Conservation (phyloP, 2,797 vertebrate genomes). For the Myiotriccus ornatus region DNA sequence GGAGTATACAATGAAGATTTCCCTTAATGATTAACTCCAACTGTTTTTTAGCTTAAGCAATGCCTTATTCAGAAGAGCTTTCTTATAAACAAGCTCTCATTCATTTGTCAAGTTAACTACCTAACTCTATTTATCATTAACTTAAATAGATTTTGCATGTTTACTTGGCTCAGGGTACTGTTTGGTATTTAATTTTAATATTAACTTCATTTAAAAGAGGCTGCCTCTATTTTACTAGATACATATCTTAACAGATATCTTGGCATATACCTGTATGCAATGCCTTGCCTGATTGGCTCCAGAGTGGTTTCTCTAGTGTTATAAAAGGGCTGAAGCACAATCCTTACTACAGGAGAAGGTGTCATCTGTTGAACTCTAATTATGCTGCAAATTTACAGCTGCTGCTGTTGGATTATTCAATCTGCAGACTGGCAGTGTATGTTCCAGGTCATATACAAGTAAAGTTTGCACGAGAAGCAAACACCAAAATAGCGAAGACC, state of each 20-base stretch:
- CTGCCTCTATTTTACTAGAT: background rate
- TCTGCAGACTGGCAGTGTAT: background rate
- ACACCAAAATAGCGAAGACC: background rate
- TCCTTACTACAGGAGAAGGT: background rate
- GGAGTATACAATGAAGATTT: background rate
- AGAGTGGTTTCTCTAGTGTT: background rate
- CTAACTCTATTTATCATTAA: background rate
- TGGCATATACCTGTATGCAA: background rate
- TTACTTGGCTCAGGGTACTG: background rate
- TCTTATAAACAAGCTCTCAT: background rate
- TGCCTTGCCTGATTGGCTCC: background rate
- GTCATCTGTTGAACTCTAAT: background rate
- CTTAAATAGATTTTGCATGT: background rate
- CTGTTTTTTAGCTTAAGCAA: background rate
- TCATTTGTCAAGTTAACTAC: background rate
- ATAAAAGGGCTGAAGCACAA: background rate
- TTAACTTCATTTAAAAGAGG: background rate
- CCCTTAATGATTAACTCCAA: background rate
- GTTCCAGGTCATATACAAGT: background rate
- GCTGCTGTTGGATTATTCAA: background rate
- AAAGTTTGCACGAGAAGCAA: background rate
- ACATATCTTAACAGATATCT: background rate
- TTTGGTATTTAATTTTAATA: background rate
- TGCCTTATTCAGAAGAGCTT: background rate
- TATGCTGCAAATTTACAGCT: background rate